Conservation (phyloP, 2,797 vertebrate species). For the Busarellus nigricollis region DNA sequence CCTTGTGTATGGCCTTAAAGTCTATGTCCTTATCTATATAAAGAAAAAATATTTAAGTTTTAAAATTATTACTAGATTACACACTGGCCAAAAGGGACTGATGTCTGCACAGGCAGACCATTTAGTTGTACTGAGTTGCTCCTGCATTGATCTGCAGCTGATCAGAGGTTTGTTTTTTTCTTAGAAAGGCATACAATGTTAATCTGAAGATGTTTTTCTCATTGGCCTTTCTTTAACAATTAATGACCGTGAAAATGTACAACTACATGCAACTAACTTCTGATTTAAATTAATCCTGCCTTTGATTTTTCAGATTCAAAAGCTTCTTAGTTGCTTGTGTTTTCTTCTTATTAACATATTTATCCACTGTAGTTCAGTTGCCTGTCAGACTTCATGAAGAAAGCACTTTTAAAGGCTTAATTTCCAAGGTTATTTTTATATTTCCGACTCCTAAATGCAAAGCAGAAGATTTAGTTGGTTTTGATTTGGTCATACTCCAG, state of each 20-base stretch:
- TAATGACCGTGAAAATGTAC: background rate
- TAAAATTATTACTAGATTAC: background rate
- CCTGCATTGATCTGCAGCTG: background rate
- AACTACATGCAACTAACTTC: background rate
- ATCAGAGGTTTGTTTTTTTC: background rate
- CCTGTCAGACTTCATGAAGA: background rate
- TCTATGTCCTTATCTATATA: background rate
- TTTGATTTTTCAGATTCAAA: background rate
- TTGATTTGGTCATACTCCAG: background rate
- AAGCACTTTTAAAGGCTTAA: background rate
- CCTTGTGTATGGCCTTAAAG: background rate
- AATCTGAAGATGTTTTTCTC: background rate
- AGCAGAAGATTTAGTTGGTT: background rate
- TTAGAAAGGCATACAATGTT: background rate
- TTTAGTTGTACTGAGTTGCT: background rate
- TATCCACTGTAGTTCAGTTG: background rate
- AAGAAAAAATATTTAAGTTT: background rate
- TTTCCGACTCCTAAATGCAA: background rate
- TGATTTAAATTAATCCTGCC: background rate
- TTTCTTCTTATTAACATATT: background rate
- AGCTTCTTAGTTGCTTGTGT: background rate
- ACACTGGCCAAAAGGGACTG: background rate
- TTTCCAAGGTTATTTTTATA: background rate
- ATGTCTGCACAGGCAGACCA: background rate
- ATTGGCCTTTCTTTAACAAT: background rate